Percentiles rank a stretch among this genome's conserved stretches.
phyloP scores from a whole-genome alignment of 2,113 vertebrate genomes.

The Elephantulus edwardii region DNA sequence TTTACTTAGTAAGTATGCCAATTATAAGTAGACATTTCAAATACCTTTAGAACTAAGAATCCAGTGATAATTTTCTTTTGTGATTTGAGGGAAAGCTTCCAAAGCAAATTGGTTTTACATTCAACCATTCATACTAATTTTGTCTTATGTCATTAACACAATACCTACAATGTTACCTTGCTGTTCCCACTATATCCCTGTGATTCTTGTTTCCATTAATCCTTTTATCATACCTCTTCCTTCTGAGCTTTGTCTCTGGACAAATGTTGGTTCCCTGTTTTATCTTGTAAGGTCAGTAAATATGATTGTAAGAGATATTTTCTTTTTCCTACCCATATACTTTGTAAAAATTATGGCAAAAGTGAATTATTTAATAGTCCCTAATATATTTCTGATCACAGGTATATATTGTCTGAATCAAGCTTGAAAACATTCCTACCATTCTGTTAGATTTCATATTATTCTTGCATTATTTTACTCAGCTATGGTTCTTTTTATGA shows the following conservation, averaged over 20 bases:
- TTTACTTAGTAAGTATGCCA: neutral
- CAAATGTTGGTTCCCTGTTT: too few species aligned
- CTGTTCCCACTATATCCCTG: too few species aligned
- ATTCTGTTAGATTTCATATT: neutral
- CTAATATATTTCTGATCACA: neutral
- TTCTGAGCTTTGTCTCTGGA: too few species aligned
- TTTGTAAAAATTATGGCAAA: slow-evolving; percentile 29
- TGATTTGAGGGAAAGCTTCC: too few species aligned
- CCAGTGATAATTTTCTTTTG: too few species aligned
- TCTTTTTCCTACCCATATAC: neutral
- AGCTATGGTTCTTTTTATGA: neutral
- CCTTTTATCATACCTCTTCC: too few species aligned
- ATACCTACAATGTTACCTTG: too few species aligned
- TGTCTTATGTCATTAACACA: too few species aligned
- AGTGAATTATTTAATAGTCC: neutral
- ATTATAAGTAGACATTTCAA: neutral
- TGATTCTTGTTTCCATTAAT: too few species aligned
- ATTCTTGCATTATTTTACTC: neutral
- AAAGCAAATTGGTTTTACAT: too few species aligned
- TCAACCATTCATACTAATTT: too few species aligned
- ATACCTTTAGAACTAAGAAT: neutral
- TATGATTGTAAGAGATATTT: neutral
- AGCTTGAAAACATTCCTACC: neutral
- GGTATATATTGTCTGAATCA: neutral
- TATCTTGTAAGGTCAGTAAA: too few species aligned